Evolutionary conservation across 1,140 invertebrate genomes (phyloP).

Genomic region (Cydia pomonella): DNA sequence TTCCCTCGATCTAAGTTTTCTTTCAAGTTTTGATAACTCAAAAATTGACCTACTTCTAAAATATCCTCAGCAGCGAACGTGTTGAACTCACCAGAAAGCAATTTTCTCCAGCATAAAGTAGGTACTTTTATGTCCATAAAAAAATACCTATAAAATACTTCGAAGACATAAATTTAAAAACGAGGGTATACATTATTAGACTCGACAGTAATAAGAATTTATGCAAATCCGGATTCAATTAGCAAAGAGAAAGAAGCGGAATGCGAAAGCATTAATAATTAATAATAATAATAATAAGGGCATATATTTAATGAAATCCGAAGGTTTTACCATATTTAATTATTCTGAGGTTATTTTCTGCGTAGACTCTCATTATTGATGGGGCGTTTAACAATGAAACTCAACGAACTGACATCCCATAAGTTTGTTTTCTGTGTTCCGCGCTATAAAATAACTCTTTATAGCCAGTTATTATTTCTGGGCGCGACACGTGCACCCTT

Average conservation of each 20-base stretch:
- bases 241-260: slow-evolving; percentile 8
- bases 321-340: slow-evolving; percentile 11
- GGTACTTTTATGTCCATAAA: background rate
- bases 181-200: background rate
- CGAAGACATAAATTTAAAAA: no score
- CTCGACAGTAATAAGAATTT: background rate
- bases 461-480: slow-evolving; percentile 35
- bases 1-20: background rate
- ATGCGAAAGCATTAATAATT: background rate
- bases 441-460: slow-evolving; percentile 32
- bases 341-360: background rate
- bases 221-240: background rate
- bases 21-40: slow-evolving; percentile 7
- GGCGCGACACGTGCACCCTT: slow-evolving; percentile 64
- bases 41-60: background rate
- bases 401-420: background rate
- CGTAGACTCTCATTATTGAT: background rate
- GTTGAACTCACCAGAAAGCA: background rate
- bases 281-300: no score
- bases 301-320: slow-evolving; percentile 7
- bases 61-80: background rate
- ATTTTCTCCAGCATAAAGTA: background rate
- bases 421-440: slow-evolving; percentile 28
- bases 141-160: background rate
- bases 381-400: slow-evolving; percentile 6